phyloP scores from a whole-genome alignment of 2,888 invertebrate species.

The Leucania comma region DNA sequence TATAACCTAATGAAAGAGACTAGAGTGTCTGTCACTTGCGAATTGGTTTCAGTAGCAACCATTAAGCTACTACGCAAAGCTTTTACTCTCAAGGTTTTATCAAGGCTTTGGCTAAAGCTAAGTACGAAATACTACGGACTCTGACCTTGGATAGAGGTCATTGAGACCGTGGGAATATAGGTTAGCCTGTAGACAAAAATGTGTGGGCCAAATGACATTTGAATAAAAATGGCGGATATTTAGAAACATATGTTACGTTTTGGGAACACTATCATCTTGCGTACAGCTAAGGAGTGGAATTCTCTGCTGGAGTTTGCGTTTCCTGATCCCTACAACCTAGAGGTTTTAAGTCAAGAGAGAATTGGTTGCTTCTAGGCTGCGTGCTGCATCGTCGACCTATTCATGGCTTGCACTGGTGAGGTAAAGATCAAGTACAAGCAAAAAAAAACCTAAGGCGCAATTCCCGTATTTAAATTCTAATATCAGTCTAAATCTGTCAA shows the following conservation, averaged over 20 bases:
- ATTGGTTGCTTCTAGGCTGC: too few species aligned
- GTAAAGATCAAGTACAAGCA: too few species aligned
- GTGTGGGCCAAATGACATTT: constrained; percentile 13
- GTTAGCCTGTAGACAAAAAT: neutral
- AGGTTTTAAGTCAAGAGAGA: too few species aligned
- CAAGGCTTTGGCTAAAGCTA: constrained; percentile 32
- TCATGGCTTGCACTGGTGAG: too few species aligned
- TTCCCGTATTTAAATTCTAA: too few species aligned
- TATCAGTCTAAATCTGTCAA: too few species aligned
- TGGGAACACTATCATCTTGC: too few species aligned
- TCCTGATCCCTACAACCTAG: too few species aligned
- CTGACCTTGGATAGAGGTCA: constrained; percentile 23
- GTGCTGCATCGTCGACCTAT: too few species aligned
- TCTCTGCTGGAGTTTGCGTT: too few species aligned
- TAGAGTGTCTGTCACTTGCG: neutral
- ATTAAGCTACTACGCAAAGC: constrained; percentile 16
- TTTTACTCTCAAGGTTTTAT: constrained; percentile 34
- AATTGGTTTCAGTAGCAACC: constrained; percentile 7
- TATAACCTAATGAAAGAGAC: neutral
- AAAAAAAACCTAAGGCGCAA: too few species aligned
- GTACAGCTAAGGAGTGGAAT: too few species aligned
- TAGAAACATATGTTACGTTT: neutral
- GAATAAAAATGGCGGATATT: constrained; percentile 3
- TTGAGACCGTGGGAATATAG: constrained; percentile 26
- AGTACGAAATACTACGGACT: neutral